Evolutionary conservation across 2,888 invertebrate species (phyloP).

Genomic region (Caenorhabditis drosophilae): DNA sequence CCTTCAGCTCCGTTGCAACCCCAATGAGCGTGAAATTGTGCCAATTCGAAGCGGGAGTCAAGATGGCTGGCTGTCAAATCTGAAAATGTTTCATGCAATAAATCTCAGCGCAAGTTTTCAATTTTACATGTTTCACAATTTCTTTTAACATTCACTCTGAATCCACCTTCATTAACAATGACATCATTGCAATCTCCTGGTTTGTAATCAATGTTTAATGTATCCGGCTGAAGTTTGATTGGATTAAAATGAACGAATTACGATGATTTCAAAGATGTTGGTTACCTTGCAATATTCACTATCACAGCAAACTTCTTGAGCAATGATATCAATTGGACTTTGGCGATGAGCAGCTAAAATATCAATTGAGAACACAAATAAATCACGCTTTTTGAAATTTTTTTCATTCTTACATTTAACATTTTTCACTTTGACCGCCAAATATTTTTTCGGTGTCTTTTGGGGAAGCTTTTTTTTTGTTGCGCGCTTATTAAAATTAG

Average conservation of each 20-base stretch:
- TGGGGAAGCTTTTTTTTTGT: constrained; percentile 10
- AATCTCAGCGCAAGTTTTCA: neutral
- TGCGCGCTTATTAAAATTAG: neutral
- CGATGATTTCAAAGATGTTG: neutral
- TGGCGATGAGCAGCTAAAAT: constrained; percentile 35
- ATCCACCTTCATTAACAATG: constrained; percentile 39
- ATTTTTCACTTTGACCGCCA: too few relatives aligned
- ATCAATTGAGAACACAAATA: neutral
- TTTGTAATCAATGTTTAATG: constrained; percentile 52
- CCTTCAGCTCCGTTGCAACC: constrained; percentile 55
- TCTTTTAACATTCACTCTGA: constrained; percentile 47
- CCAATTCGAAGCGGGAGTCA: constrained; percentile 47
- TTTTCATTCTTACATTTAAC: constrained; percentile 13
- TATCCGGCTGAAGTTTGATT: constrained; percentile 35
- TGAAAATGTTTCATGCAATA: constrained; percentile 7
- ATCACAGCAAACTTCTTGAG: constrained; percentile 38
- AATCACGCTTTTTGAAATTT: constrained; percentile 4
- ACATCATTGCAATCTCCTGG: constrained; percentile 54
- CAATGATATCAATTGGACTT: constrained; percentile 49
- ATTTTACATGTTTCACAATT: constrained; percentile 47
- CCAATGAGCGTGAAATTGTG: constrained; percentile 68
- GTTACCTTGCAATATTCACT: constrained; percentile 36
- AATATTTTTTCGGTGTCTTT: too few relatives aligned
- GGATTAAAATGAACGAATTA: constrained; percentile 1
- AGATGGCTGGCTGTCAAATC: constrained; percentile 43